phyloP scores from a whole-genome alignment of 2,113 vertebrate genomes.

The Procavia capensis region DNA sequence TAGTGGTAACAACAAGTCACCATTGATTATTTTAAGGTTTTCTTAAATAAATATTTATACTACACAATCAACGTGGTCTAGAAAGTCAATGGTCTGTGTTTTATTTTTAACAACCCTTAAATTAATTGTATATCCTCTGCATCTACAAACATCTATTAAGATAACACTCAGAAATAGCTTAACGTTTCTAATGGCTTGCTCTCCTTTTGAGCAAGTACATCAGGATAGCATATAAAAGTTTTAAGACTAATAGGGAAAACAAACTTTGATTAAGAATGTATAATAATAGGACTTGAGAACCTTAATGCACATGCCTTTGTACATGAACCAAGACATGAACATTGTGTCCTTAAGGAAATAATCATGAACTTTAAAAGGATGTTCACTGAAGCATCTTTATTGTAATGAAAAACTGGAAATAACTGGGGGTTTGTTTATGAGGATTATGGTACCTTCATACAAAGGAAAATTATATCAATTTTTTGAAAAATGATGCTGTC shows the following conservation, averaged over 20 bases:
- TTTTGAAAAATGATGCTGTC: not conserved
- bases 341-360: slow-evolving; percentile 23
- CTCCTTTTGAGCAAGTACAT: not conserved
- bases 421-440: not conserved
- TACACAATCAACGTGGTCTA: slow-evolving; percentile 43
- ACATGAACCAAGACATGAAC: too few species aligned
- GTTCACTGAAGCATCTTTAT: not conserved
- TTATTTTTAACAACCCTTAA: slow-evolving; percentile 59
- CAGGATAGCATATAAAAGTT: not conserved
- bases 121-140: slow-evolving; percentile 12
- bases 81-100: slow-evolving; percentile 32
- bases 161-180: not conserved
- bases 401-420: not conserved
- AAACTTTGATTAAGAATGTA: slow-evolving; percentile 41
- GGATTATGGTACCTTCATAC: not conserved
- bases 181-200: not conserved
- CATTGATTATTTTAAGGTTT: slow-evolving; percentile 60
- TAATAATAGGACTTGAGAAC: not conserved
- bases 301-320: slow-evolving; percentile 8
- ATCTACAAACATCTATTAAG: slow-evolving; percentile 40
- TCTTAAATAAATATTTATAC: slow-evolving; percentile 63
- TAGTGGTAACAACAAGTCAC: slow-evolving; percentile 14
- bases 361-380: not conserved
- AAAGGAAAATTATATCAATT: not conserved
- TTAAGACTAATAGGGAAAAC: not conserved